Evolutionary conservation across 2,113 vertebrate genomes (phyloP), one percentile per base, ranked within the genome.

Genomic region (Nansenia antarctica): DNA sequence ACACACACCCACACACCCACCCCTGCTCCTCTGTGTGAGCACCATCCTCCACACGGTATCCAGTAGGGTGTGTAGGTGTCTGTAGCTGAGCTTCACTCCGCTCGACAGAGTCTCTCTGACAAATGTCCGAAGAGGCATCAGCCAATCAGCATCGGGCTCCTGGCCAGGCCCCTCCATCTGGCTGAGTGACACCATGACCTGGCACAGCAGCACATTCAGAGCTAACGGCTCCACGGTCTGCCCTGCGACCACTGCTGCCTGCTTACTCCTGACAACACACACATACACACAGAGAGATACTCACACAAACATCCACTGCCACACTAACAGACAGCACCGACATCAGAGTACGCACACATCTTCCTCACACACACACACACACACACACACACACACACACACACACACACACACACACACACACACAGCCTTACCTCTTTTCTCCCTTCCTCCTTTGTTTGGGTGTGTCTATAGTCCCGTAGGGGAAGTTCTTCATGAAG

Each of bases 401-500:
- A n/a, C n/a, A n/a, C n/a, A n/a, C n/a, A n/a, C n/a, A n/a, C n/a
- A n/a, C n/a, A n/a, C n/a, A n/a, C n/a, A n/a, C n/a, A 18, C 62
- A 39, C 24, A 35, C 39, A 35, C 24, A 49, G 5, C 18, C 18
- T 42, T 42, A 42, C 12, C 18, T 18, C 3, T 42, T 15, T 29
- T 32, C 34, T 62, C 15, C 27, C 88, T 95, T 99, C 89, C 93
- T 98, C 88, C 84, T 95, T 62, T 91, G 91, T 82, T 90, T 96
- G 32, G 91, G 87, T 57, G 92, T 87, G 82, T 98, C 97, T 86
- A 90, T 90, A 73, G 91, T 65, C 53, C 92, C 91, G n/a, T 99
- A 99, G 22, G 98, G 97, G 87, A 99, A 99, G 89, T 93, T 92
- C 84, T 93, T 96, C 94, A 99, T 96, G 88, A 98, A 98, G 85